A percentile compares a stretch with the other conserved stretches of the same genome.
These are phyloP conservation scores for Colaptes auratus DNA, from an alignment of 2,113 vertebrate genomes.

Conservation along the genomic window DNA sequence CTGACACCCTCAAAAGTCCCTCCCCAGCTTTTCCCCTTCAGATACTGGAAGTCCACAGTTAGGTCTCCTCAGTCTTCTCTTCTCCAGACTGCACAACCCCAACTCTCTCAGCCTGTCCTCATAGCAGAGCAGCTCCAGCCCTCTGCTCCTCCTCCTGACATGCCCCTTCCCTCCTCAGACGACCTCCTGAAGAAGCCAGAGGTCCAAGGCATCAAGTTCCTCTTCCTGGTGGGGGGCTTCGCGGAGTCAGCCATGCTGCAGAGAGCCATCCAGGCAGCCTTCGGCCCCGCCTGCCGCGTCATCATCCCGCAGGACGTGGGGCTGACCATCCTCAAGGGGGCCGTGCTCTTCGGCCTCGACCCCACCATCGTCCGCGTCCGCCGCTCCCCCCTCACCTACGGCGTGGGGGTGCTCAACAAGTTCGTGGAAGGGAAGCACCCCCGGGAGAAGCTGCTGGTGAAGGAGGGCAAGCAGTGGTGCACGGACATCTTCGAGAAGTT, in stretches of 20 bases:
- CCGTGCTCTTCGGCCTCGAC: slow-evolving; percentile 93
- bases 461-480: slow-evolving; percentile 95
- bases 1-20: no score
- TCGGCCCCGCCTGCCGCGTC: slow-evolving; percentile 85
- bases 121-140: no score
- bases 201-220: slow-evolving; percentile 87
- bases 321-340: slow-evolving; percentile 94
- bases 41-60: no score
- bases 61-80: no score
- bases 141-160: background rate
- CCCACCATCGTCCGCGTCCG: slow-evolving; percentile 91
- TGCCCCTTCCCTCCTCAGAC: slow-evolving; percentile 64
- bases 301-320: slow-evolving; percentile 94
- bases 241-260: slow-evolving; percentile 93
- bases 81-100: no score
- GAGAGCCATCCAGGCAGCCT: slow-evolving; percentile 81
- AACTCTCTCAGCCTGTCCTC: no score
- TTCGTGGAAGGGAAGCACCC: slow-evolving; percentile 92
- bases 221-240: slow-evolving; percentile 96
- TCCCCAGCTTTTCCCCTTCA: no score
- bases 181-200: slow-evolving; percentile 86
- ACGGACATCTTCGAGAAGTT: slow-evolving; percentile 96
- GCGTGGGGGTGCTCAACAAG: slow-evolving; percentile 92
- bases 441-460: slow-evolving; percentile 88
- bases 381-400: slow-evolving; percentile 91